These are phyloP conservation scores for Apostichopus parvimensis DNA, from an alignment of 35 echinoderm and acorn worm genomes.

Conservation along the genomic window DNA sequence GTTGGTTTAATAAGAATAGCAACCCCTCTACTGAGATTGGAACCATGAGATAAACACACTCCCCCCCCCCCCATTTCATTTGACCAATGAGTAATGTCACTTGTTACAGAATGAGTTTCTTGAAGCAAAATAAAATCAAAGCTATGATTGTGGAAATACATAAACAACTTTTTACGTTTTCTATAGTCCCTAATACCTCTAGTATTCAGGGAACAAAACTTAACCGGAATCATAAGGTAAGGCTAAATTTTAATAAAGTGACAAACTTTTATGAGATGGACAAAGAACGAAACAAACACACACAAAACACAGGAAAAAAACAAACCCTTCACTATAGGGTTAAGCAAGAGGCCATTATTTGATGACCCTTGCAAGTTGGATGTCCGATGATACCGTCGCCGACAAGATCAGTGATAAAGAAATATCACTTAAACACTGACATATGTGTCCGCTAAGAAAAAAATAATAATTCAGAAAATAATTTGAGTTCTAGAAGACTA, in stretches of 20 bases:
- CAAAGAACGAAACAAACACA: background rate
- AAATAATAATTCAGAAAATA: too few species aligned
- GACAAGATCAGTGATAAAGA: too few species aligned
- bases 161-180: constrained; percentile 17
- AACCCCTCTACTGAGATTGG: background rate
- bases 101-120: constrained; percentile 13
- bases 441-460: too few species aligned
- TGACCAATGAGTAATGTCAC: background rate
- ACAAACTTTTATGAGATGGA: background rate
- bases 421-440: too few species aligned
- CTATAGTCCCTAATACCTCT: background rate
- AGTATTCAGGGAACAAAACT: too few species aligned
- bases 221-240: too few species aligned
- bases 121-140: constrained; percentile 20
- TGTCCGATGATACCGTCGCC: too few species aligned
- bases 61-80: background rate
- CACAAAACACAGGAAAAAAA: too few species aligned
- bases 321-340: too few species aligned
- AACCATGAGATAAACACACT: constrained; percentile 2
- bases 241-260: background rate
- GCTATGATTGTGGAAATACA: background rate
- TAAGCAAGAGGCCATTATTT: too few species aligned
- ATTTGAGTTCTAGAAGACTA: too few species aligned
- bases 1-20: constrained; percentile 9
- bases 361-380: too few species aligned